phyloP scores from a whole-genome alignment of 1,140 invertebrate genomes.

The Solen grandis region DNA sequence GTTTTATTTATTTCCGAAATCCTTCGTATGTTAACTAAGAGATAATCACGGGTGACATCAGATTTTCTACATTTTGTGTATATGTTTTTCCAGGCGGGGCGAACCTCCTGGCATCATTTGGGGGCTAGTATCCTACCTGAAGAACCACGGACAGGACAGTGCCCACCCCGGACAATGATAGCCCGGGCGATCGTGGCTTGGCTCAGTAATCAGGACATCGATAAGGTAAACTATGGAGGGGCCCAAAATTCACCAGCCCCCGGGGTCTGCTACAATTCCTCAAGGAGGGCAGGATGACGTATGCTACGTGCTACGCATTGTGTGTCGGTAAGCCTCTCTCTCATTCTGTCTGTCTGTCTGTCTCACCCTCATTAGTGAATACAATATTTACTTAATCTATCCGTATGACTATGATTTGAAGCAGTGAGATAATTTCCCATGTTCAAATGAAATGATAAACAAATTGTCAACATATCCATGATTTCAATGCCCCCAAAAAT shows the following conservation, averaged over 20 bases:
- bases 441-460: too few species aligned
- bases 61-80: not conserved
- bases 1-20: too few species aligned
- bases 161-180: not conserved
- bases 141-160: not conserved
- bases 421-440: too few species aligned
- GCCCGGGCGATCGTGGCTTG: slow-evolving; percentile 55
- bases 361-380: too few species aligned
- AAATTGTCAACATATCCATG: too few species aligned
- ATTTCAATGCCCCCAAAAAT: too few species aligned
- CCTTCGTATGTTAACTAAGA: too few species aligned
- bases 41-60: too few species aligned
- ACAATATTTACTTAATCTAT: too few species aligned
- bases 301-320: slow-evolving; percentile 56
- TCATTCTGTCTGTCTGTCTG: too few species aligned
- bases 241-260: slow-evolving; percentile 45
- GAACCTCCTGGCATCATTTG: not conserved
- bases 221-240: slow-evolving; percentile 1
- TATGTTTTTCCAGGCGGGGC: not conserved
- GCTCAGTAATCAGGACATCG: slow-evolving; percentile 53
- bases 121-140: not conserved
- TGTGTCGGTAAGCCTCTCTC: slow-evolving; percentile 58
- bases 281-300: slow-evolving; percentile 49
- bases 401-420: too few species aligned
- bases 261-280: slow-evolving; percentile 53